Base-by-base conservation (phyloP, 2,797 vertebrate species). In the Poeciliopsis gracilis region DNA sequence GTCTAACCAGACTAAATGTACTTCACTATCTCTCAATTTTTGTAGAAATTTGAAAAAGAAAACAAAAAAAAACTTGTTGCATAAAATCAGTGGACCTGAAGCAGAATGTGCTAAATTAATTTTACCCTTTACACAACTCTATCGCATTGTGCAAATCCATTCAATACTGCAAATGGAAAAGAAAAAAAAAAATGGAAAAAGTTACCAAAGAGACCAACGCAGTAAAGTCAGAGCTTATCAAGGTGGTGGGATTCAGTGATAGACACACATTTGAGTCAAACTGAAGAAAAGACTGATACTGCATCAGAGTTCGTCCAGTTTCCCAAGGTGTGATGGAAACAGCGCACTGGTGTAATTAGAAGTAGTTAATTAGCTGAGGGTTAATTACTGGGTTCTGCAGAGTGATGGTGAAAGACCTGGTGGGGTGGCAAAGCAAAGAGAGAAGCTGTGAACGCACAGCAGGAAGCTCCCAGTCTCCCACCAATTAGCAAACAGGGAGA, bases 281-380 rank as follows among this genome's bases (percentile, higher is more conserved):
- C 86, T 87, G 87, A 77, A 84, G 73, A 84, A 88, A 90, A 88
- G 82, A 91, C 90, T 88, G 86, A 80, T 63, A 85, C 80, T 76
- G 81, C 85, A 83, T 86, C 70, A 13, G 89, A 91, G 92, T 92
- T 91, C 96, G 94, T 93, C 93, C 92, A 94, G 94, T 97, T 97
- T 96, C 91, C 85, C 90, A 95, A 95, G 96, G 97, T 97, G 97
- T 94, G 96, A 97, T 96, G 95, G 95, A 96, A 97, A 97, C 96
- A 96, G 96, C 94, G 87, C 88, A 93, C 94, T 92, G 94, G 96
- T 97, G 97, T 98, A 98, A 99, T 98, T 98, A 98, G 96, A 97
- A 97, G 97, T 97, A 97, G 97, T 98, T 98, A 98, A 99, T 99
- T 99, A 99, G 97, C 97, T 96, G 95, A 94, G 96, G 97, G 97